phyloP scores from a whole-genome alignment of 2,888 invertebrate genomes.

The Temnothorax rugatulus region DNA sequence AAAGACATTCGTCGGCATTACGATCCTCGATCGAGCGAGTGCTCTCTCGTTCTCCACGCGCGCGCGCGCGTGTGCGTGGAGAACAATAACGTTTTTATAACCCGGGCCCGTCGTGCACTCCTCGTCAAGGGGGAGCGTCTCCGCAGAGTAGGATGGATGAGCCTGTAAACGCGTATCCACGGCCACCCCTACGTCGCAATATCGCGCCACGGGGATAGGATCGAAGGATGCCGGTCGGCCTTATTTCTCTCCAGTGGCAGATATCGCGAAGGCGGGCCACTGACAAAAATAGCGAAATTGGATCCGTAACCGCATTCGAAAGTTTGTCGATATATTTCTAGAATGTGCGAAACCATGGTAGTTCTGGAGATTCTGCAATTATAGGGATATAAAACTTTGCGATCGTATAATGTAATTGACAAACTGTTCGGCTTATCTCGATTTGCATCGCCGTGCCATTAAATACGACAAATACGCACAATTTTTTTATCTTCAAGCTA shows the following conservation, averaged over 20 bases:
- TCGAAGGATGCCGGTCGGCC: conserved; percentile 51
- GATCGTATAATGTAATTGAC: background rate
- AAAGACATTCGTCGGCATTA: conserved; percentile 60
- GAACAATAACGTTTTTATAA: conserved; percentile 77
- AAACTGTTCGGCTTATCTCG: background rate
- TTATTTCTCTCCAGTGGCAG: conserved; percentile 68
- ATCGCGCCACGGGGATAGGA: conserved; percentile 68
- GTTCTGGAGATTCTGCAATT: background rate
- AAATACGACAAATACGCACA: background rate
- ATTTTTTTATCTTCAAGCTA: background rate
- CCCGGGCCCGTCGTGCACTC: conserved; percentile 51
- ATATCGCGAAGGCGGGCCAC: conserved; percentile 29
- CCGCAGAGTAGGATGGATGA: conserved; percentile 72
- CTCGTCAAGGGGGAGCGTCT: conserved; percentile 58
- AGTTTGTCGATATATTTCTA: background rate
- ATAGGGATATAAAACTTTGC: background rate
- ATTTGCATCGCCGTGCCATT: background rate
- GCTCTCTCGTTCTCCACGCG: conserved; percentile 12
- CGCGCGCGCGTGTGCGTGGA: conserved; percentile 61
- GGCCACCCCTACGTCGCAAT: conserved; percentile 69
- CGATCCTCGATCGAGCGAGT: conserved; percentile 55
- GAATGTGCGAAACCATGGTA: background rate
- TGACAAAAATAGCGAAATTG: conserved; percentile 5
- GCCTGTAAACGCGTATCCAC: conserved; percentile 71
- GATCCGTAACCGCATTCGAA: background rate